Percentiles rank a stretch among this genome's conserved stretches.
These are phyloP conservation scores for Pluvianellus socialis DNA, from an alignment of 2,113 vertebrate genomes.

Conservation along the genomic window DNA sequence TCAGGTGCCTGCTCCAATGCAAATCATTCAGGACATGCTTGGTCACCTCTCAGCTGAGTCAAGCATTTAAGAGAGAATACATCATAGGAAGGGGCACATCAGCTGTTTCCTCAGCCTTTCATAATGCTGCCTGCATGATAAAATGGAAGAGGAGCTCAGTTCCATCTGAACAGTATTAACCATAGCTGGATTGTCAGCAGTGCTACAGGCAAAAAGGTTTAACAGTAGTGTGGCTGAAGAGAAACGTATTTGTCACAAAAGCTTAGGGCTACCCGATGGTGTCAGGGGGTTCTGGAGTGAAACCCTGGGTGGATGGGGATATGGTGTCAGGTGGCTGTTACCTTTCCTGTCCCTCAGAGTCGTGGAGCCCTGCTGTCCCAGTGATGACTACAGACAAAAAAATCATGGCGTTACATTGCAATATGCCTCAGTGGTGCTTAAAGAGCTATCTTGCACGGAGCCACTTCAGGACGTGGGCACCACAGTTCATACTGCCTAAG, in stretches of 20 bases:
- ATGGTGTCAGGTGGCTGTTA: neutral
- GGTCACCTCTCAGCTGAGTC: slow-evolving; percentile 36
- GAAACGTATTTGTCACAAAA: neutral
- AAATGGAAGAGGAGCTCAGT: neutral
- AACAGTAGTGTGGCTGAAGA: neutral
- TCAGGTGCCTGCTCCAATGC: neutral
- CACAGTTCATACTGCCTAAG: neutral
- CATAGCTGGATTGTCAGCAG: slow-evolving; percentile 8
- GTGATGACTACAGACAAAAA: neutral
- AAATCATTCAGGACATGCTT: neutral
- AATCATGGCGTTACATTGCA: neutral
- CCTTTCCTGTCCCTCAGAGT: neutral
- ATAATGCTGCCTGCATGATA: neutral
- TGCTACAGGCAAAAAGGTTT: neutral
- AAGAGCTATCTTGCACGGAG: neutral
- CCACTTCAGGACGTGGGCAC: neutral
- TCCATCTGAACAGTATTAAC: slow-evolving; percentile 21
- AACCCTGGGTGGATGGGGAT: neutral
- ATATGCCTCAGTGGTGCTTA: neutral
- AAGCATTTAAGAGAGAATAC: neutral
- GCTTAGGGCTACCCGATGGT: neutral
- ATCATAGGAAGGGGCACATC: slow-evolving; percentile 12
- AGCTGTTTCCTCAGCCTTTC: slow-evolving; percentile 33
- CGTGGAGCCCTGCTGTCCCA: neutral
- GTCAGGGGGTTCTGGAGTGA: neutral